Conservation (phyloP, 2,797 vertebrate species). For the Danio jaintianensis region DNA sequence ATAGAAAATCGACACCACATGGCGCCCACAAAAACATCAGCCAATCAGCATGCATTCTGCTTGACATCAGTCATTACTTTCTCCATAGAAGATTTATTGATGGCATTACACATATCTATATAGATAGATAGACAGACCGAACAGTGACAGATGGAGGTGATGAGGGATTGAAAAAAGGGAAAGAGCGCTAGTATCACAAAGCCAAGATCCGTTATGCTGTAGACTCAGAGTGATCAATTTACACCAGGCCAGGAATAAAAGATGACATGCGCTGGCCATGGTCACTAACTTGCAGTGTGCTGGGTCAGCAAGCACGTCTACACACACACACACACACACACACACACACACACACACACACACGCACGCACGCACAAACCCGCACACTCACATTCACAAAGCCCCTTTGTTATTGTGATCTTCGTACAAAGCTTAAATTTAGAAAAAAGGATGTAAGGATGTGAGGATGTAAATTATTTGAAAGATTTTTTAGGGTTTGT, state of each 20-base stretch:
- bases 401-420: constrained; percentile 18
- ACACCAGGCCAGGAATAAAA: constrained; percentile 82
- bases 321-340: constrained; percentile 43
- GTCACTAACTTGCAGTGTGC: constrained; percentile 68
- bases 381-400: constrained; percentile 7
- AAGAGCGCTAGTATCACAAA: constrained; percentile 61
- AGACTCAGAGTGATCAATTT: constrained; percentile 81
- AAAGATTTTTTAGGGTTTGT: too few species aligned
- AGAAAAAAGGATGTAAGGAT: too few species aligned
- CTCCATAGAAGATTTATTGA: constrained; percentile 62
- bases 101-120: not conserved
- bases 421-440: not conserved
- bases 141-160: constrained; percentile 15
- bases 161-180: constrained; percentile 59
- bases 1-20: constrained; percentile 67
- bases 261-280: constrained; percentile 74
- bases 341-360: constrained; percentile 18
- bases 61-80: constrained; percentile 69
- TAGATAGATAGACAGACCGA: not conserved
- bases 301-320: constrained; percentile 69
- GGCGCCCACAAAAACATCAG: constrained; percentile 55
- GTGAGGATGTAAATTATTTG: not conserved
- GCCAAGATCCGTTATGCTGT: constrained; percentile 73
- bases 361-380: constrained; percentile 43
- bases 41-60: constrained; percentile 69